Conservation (phyloP, 2,113 vertebrate genomes). For the Casuarius casuarius region DNA sequence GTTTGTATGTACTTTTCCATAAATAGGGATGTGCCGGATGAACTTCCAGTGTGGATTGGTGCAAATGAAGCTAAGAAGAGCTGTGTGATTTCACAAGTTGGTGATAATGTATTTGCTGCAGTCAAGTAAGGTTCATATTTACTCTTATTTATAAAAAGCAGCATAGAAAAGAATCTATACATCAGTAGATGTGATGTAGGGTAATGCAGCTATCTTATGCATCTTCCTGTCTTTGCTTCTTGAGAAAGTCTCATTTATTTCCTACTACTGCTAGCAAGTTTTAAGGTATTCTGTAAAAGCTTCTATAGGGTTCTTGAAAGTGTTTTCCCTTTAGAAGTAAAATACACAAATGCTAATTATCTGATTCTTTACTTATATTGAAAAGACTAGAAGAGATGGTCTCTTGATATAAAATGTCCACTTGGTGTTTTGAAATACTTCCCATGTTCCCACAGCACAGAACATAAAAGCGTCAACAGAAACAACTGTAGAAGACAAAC, state of each 20-base stretch:
- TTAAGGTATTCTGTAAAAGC: not conserved
- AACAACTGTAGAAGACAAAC: not conserved
- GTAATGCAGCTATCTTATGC: not conserved
- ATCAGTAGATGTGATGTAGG: not conserved
- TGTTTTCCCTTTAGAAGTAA: not conserved
- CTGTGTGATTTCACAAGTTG: slow-evolving; percentile 86
- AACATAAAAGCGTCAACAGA: not conserved
- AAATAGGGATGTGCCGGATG: slow-evolving; percentile 89
- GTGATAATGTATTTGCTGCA: slow-evolving; percentile 94
- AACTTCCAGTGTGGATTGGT: slow-evolving; percentile 89
- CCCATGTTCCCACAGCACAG: not conserved
- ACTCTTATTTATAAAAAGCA: not conserved
- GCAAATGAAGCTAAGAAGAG: slow-evolving; percentile 91
- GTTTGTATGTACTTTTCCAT: slow-evolving; percentile 28
- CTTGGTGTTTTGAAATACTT: not conserved
- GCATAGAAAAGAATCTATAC: not conserved
- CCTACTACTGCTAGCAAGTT: not conserved
- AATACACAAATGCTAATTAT: not conserved
- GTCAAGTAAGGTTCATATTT: slow-evolving; percentile 85
- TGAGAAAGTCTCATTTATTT: not conserved
- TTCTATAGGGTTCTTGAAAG: not conserved
- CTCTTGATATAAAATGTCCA: not conserved
- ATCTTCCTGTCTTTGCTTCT: not conserved
- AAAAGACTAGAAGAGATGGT: not conserved
- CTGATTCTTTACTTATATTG: not conserved